Percentiles rank a stretch among this genome's conserved stretches.
phyloP scores from a whole-genome alignment of 2,888 invertebrate genomes.

The Amphipyra berbera region DNA sequence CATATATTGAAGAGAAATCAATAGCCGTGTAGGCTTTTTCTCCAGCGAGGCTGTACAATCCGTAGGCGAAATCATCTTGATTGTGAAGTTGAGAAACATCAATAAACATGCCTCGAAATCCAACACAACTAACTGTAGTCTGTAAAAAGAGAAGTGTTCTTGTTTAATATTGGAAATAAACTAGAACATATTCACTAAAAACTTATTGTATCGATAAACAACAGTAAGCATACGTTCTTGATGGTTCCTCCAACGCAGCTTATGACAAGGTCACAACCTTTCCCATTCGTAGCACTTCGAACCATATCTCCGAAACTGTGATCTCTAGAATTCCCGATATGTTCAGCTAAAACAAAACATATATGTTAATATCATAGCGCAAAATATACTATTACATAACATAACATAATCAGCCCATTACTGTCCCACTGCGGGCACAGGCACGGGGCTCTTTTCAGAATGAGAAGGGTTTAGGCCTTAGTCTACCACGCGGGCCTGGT shows the following conservation, averaged over 20 bases:
- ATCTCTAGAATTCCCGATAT: slow-evolving; percentile 75
- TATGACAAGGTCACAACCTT: slow-evolving; percentile 69
- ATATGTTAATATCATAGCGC: neutral
- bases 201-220: neutral
- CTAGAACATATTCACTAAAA: neutral
- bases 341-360: slow-evolving; percentile 64
- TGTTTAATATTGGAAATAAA: neutral
- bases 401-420: too few species aligned
- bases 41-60: slow-evolving; percentile 58
- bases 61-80: slow-evolving; percentile 62
- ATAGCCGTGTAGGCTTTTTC: slow-evolving; percentile 53
- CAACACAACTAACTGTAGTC: slow-evolving; percentile 59
- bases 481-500: too few species aligned
- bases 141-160: slow-evolving; percentile 53
- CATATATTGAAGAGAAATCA: slow-evolving; percentile 66
- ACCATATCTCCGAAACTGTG: slow-evolving; percentile 58
- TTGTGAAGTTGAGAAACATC: slow-evolving; percentile 63
- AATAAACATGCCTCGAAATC: slow-evolving; percentile 54
- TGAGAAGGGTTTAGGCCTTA: too few species aligned
- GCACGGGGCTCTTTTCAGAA: too few species aligned
- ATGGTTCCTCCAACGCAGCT: slow-evolving; percentile 65
- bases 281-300: slow-evolving; percentile 33
- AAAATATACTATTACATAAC: too few species aligned
- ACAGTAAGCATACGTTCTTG: slow-evolving; percentile 67
- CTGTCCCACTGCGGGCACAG: too few species aligned